Evolutionary conservation across 2,113 vertebrate genomes (phyloP), one percentile per base, ranked within the genome.

Genomic region (Erythrocercus mccallii): DNA sequence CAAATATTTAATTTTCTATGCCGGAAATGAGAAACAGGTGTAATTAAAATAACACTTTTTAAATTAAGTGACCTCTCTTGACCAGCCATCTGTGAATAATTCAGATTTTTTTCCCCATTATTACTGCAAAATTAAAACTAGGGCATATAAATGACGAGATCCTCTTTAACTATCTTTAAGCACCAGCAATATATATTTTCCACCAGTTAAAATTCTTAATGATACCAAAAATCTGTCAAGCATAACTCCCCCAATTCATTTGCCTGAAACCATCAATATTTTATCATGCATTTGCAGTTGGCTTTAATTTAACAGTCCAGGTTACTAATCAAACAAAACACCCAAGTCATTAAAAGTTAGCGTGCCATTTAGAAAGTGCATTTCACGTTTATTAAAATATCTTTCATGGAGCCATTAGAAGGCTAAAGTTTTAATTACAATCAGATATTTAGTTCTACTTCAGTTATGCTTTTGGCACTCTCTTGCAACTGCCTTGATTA

Each of bases 241-340:
- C 98, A 98, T 98, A 98, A 98, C 98, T 98, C 96, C 97, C 97
- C 97, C 97, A 98, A 98, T 97, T 97, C 98, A 98, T 97, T 98
- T 98, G 98, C 98, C 98, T 98, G 98, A 98, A 98, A 98, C 98
- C 98, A 98, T 98, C 98, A 98, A 97, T 98, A 98, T 98, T 98
- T 98, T 98, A 98, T 98, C 98, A 98, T 96, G 97, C 97, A 96
- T 98, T 98, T 98, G 98, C 98, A 98, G 98, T 98, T 98, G 98
- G 98, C 97, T 98, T 98, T 98, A 98, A 98, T 98, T 98, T 98
- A 98, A 98, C 98, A 98, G 98, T 98, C 98, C 98, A 98, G 98
- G 98, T 98, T 98, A 98, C 98, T 98, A 98, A 98, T 98, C 98
- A 98, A 98, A 98, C 98, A 98, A 98, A 98, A 98, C 98, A 98